Base-by-base conservation (phyloP, 2,888 invertebrate species). In the Chymomyza procnemis region DNA sequence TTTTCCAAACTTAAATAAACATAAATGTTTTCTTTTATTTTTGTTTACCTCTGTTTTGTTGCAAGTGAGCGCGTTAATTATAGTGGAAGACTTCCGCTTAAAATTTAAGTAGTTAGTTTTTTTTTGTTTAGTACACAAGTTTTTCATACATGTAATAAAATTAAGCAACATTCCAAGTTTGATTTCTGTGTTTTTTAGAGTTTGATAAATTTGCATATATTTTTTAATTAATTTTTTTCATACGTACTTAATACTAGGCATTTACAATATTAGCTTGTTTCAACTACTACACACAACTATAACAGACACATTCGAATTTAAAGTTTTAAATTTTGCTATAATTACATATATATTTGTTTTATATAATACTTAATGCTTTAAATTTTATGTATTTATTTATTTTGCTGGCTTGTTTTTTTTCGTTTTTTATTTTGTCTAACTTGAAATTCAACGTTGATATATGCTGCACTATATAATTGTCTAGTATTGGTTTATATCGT, bases 51-150 rank as follows among this genome's bases (percentile, higher is more conserved):
- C n/a, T n/a, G 12, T 57, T 58, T 50, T 46, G 12, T 66, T 62
- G 66, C 52, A 54, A 78, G 54, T 63, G 62, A 73, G 76, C 79
- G 85, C 87, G 86, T 89, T n/a, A 89, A 89, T 85, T 88, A 85
- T 90, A 90, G 89, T 90, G 90, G 90, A 90, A 90, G 90, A 90
- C 90, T 89, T 90, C 89, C 89, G 89, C 90, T 89, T 90, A 89
- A 85, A 89, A 89, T 84, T 74, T 87, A 78, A 73, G 62, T 72
- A 78, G 69, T 71, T 74, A 71, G 48, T 48, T n/a, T 16, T 18
- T n/a, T n/a, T n/a, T n/a, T n/a, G n/a, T n/a, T n/a, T 48, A 48
- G n/a, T 48, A 18, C 18, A 48, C 48, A 48, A 18, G n/a, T 18
- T 8, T 50, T 50, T 16, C 16, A 50, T 18, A 50, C 16, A 50